Evolutionary conservation across 2,888 invertebrate species (phyloP).

Genomic region (Pyrrhia umbra): DNA sequence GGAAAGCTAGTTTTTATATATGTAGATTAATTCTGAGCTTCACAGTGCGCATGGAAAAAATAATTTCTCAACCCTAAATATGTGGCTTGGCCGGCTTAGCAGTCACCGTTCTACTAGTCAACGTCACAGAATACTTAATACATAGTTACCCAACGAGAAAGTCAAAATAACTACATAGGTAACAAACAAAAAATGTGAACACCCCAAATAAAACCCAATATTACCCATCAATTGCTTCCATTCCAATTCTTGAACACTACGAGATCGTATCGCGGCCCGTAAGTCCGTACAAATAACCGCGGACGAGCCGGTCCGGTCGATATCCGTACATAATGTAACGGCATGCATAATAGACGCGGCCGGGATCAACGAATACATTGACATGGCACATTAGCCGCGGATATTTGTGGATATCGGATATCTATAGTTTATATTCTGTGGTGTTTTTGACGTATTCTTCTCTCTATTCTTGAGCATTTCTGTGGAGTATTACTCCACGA

Average conservation of each 20-base stretch:
- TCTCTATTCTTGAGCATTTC: too few species aligned
- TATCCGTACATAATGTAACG: conserved; percentile 74
- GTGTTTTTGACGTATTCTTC: too few species aligned
- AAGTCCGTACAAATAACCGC: conserved; percentile 35
- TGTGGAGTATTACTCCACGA: too few species aligned
- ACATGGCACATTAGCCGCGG: conserved; percentile 49
- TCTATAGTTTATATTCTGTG: not conserved
- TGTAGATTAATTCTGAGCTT: too few species aligned
- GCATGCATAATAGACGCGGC: conserved; percentile 73
- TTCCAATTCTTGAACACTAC: conserved; percentile 47
- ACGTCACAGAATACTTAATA: too few species aligned
- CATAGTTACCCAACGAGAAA: too few species aligned
- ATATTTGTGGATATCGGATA: conserved; percentile 32
- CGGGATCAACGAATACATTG: conserved; percentile 65
- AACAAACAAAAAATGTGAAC: too few species aligned
- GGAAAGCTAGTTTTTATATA: too few species aligned
- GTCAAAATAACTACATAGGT: too few species aligned
- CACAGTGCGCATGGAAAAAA: too few species aligned
- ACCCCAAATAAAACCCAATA: conserved; percentile 17
- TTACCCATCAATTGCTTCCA: conserved; percentile 12
- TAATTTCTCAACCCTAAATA: too few species aligned
- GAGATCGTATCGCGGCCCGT: conserved; percentile 24
- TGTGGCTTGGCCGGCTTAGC: too few species aligned
- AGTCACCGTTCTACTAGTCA: not conserved
- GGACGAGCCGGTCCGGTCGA: conserved; percentile 59